Base-by-base conservation (phyloP, 2,888 invertebrate genomes). In the Tanypteryx hageni region DNA sequence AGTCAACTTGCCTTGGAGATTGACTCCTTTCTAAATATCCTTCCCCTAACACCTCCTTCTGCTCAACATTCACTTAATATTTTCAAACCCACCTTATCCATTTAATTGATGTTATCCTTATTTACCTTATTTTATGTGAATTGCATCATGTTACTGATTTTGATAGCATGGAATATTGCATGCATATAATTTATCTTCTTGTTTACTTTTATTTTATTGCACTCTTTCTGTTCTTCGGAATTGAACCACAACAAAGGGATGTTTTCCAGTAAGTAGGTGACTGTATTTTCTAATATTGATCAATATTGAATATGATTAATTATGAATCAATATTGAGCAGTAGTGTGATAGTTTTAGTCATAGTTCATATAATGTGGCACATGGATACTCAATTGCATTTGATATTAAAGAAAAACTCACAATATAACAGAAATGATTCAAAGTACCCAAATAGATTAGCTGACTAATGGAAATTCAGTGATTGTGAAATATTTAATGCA, bases 251-350 rank as follows among this genome's bases (percentile, higher is more conserved):
- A 95, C 94, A 96, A 92, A 97, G 97, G 97, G 97, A 97, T 97
- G 97, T 96, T 96, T 96, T 96, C 96, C 96, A 96, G 97, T 97
- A 97, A 97, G 97, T 97, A 96, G 96, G 96, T 95, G 93, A 93
- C 93, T 93, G 93, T 93, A 93, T 93, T 93, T 93, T 93, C 93
- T 92, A 89, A 85, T 92, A 61, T 64, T 92, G 92, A 76, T 76
- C 92, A 92, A 92, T 82, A 82, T 86, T 86, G 86, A 86, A 61
- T 89, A 89, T 89, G 64, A 89, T 89, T 89, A 89, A 89, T 61
- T 89, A 44, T 64, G 89, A 89, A 64, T 89, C 89, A 89, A 61
- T 89, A 89, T 68, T 89, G 89, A 89, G 44, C 89, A 89, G 89
- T 89, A 89, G 89, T 89, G 64, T 89, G 64, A 89, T 89, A 89